These are phyloP conservation scores for Leptura quadrifasciata DNA, from an alignment of 2,888 invertebrate genomes.

Conservation along the genomic window DNA sequence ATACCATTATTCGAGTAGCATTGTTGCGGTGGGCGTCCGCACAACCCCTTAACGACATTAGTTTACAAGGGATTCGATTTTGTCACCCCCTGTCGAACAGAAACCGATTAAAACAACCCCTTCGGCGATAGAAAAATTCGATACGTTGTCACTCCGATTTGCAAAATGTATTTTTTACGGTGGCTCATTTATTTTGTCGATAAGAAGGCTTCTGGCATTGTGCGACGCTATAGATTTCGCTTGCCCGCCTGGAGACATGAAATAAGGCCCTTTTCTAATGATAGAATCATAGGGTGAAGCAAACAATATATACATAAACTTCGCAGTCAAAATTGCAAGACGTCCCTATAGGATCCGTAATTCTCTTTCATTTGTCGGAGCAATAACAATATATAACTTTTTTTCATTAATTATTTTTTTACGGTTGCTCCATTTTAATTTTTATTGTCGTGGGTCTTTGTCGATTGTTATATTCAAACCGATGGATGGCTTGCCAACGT, in stretches of 20 bases:
- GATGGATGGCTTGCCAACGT: slow-evolving; percentile 24
- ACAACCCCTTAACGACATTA: slow-evolving; percentile 72
- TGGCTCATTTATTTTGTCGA: slow-evolving; percentile 63
- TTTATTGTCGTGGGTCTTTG: slow-evolving; percentile 37
- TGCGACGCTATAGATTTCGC: slow-evolving; percentile 48
- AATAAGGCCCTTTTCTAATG: slow-evolving; percentile 70
- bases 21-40: slow-evolving; percentile 72
- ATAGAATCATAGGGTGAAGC: slow-evolving; percentile 72
- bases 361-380: slow-evolving; percentile 49
- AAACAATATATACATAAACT: slow-evolving; percentile 66
- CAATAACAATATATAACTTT: slow-evolving; percentile 48
- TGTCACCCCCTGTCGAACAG: slow-evolving; percentile 69
- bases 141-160: slow-evolving; percentile 74
- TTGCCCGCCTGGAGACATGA: slow-evolving; percentile 59
- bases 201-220: slow-evolving; percentile 58
- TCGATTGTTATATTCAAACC: slow-evolving; percentile 8
- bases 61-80: slow-evolving; percentile 67
- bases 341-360: slow-evolving; percentile 59
- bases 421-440: slow-evolving; percentile 43
- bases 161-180: slow-evolving; percentile 69
- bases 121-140: slow-evolving; percentile 72
- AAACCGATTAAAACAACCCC: slow-evolving; percentile 74
- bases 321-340: slow-evolving; percentile 62
- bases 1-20: slow-evolving; percentile 62
- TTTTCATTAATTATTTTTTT: slow-evolving; percentile 54